Evolutionary conservation across 2,888 invertebrate species (phyloP).

Genomic region (Drosophila tanythrix): DNA sequence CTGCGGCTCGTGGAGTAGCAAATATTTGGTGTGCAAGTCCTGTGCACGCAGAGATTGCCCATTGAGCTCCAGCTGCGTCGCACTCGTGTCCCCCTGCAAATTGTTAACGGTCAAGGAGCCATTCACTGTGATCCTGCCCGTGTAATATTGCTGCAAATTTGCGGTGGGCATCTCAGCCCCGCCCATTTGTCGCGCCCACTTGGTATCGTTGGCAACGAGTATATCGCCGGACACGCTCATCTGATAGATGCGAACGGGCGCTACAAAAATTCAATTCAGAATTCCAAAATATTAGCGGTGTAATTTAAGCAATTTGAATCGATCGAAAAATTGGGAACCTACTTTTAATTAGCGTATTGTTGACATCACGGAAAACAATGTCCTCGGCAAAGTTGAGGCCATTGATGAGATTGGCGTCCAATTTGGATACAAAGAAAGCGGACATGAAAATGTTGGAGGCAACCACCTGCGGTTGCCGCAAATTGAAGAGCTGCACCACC

Average conservation of each 20-base stretch:
- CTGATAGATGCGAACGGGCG: conserved; percentile 78
- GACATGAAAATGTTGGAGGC: conserved; percentile 76
- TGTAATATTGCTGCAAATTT: conserved; percentile 78
- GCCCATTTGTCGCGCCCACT: conserved; percentile 29
- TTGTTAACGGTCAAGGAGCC: conserved; percentile 76
- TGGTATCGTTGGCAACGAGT: conserved; percentile 52
- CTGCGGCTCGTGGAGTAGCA: conserved; percentile 71
- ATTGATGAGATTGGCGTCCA: conserved; percentile 73
- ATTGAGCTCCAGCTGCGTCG: conserved; percentile 34
- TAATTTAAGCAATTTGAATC: neutral
- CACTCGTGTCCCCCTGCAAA: conserved; percentile 52
- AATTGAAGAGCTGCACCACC: conserved; percentile 74
- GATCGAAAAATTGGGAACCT: conserved; percentile 24
- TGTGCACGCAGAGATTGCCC: conserved; percentile 46
- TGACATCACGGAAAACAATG: conserved; percentile 74
- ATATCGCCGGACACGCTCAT: conserved; percentile 72
- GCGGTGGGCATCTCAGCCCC: neutral
- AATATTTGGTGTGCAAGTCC: conserved; percentile 58
- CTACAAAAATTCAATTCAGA: conserved; percentile 41
- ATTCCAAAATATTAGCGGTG: neutral
- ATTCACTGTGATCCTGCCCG: conserved; percentile 72
- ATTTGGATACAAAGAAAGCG: conserved; percentile 64
- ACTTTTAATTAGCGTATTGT: conserved; percentile 72
- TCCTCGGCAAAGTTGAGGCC: conserved; percentile 79
- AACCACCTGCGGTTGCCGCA: conserved; percentile 74